These are phyloP conservation scores for Poecilia picta DNA, from an alignment of 2,797 vertebrate genomes.

Conservation along the genomic window DNA sequence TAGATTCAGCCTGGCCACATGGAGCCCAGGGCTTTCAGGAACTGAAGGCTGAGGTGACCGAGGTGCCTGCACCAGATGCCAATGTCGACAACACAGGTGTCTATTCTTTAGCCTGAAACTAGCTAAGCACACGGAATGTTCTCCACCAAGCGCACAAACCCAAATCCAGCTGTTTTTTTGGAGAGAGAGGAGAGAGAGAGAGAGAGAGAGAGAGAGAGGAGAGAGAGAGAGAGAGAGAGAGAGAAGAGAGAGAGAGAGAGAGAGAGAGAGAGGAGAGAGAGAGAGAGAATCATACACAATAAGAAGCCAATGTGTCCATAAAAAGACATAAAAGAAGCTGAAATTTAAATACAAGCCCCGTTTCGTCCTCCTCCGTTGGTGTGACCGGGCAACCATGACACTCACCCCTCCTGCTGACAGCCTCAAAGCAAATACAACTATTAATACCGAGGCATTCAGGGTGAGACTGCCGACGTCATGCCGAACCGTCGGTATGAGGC, in stretches of 20 bases:
- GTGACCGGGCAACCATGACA: constrained; percentile 65
- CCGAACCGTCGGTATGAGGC: constrained; percentile 29
- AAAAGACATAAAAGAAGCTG: background rate
- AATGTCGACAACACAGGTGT: constrained; percentile 70
- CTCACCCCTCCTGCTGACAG: constrained; percentile 62
- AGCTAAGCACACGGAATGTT: background rate
- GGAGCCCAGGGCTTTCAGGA: constrained; percentile 85
- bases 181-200: too few relatives aligned
- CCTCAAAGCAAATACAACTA: constrained; percentile 78
- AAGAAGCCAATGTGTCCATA: background rate
- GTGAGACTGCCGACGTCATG: constrained; percentile 56
- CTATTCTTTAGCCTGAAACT: background rate
- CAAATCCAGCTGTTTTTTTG: too few relatives aligned
- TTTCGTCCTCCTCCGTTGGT: constrained; percentile 16
- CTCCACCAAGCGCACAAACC: background rate
- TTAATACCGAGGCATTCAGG: constrained; percentile 72
- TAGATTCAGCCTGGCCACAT: constrained; percentile 84
- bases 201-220: too few relatives aligned
- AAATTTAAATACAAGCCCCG: background rate
- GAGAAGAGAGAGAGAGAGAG: too few relatives aligned
- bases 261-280: too few relatives aligned
- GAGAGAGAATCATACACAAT: background rate
- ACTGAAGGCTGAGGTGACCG: constrained; percentile 89
- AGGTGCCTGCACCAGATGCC: constrained; percentile 81
- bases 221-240: too few relatives aligned